Evolutionary conservation across 2,113 vertebrate species (phyloP), one percentile per base, ranked within the genome.

Genomic region (Leptosomus discolor): DNA sequence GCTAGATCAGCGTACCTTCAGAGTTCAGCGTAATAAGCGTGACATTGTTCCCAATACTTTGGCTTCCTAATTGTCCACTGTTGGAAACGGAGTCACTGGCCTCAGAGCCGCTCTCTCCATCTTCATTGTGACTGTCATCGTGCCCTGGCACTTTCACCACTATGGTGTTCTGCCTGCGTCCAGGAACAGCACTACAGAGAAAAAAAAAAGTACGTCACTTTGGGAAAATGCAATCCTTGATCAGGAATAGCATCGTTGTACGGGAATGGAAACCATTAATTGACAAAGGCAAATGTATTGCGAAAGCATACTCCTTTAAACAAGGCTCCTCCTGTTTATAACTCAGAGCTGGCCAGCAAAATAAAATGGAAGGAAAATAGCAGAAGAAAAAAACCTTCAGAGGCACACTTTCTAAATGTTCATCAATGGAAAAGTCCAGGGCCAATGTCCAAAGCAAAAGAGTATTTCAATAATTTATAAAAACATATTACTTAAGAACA

Each of bases 21-120:
- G 99, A 98, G 97, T 99, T 99, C 79, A 99, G 98, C 1, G 99
- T 99, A 97, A 99, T 99, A 69, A 99, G 99, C 3, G 99, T 99
- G 90, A 99, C 99, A 21, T 99, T 99, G 98, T 98, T 99, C 68
- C 99, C 98, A 30, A 98, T 98, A 96, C 98, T 99, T 37, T 98
- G 98, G 51, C 97, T 95, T 69, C 98, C 98, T 1, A 98, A 92
- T 73, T 99, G 98, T 51, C 99, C 99, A 0, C 99, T 99, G 96
- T 98, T 99, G 90, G 99, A 99, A 78, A 99, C 97, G 0, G 99
- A 99, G 96, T 99, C 99, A 29, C 99, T 99, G 97, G 99, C 99
- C 97, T 99, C 99, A 1, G 99, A 99, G 39, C 99, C 99, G 4
- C 99, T 99, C 70, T 99, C 99, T 63, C 99, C 99, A 1, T 99